Base-by-base conservation (phyloP, 2,888 invertebrate species). In the Aphidoletes aphidimyza region DNA sequence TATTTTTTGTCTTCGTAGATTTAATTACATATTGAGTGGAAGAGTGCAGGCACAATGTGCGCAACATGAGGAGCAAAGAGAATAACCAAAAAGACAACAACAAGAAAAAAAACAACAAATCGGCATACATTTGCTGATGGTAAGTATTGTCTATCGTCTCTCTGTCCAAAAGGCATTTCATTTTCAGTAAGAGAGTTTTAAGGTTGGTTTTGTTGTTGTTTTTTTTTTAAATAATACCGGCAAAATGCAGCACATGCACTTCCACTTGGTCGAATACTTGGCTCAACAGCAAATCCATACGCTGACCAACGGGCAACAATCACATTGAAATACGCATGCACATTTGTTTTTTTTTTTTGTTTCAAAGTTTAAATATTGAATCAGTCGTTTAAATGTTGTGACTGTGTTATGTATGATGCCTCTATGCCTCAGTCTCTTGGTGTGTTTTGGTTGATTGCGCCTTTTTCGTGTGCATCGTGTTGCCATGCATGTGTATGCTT, bases 341-440 rank as follows among this genome's bases (percentile, higher is more conserved):
- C 69, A 69, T 69, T 69, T 69, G 26, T 30, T 47, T 47, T 39
- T 39, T 39, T 39, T 39, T 39, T 39, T 39, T 39, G 39, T 5
- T 39, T 54, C 54, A 5, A 69, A 30, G 30, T 69, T 69, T 69
- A 30, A 69, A 69, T 69, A 69, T 69, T 30, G 34, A 69, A 69
- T 69, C 69, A 69, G 69, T 69, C 26, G 69, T 69, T n/a, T 69
- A 69, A 69, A 69, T 69, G 17, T 69, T 69, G 69, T 69, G 69
- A 69, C 69, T 69, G 69, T 30, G 69, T 69, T 69, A 30, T 69
- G 30, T 14, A 26, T 30, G 30, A 69, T 30, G 69, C 30, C 14
- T 34, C 22, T 22, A n/a, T 69, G 34, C 69, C 2, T 30, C 54
- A 8, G 14, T 69, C 34, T 1, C 69, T 26, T 26, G n/a, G n/a